Evolutionary conservation across 2,888 invertebrate genomes (phyloP), one percentile per base, ranked within the genome.

Genomic region (Xestoiulus laeticollis): DNA sequence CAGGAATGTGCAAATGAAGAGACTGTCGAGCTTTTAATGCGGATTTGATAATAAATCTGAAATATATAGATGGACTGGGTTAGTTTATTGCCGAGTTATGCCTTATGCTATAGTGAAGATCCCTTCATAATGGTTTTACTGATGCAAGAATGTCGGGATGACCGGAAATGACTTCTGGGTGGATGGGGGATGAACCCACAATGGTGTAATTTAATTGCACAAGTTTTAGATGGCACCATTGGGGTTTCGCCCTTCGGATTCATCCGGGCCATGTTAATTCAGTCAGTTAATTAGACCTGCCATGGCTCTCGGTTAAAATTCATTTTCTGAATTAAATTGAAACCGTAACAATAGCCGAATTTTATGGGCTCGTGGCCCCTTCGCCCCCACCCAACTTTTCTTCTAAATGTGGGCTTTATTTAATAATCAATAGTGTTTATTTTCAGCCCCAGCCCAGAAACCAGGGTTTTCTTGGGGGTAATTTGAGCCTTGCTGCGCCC

Each of bases 351-450:
- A 68, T 68, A 26, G 68, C 26, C 68, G 26, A 68, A 68, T 26
- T 68, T 68, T 68, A 68, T n/a, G 53, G 19, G 53, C 53, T 59
- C n/a, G 53, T 26, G 68, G 68, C 5, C 26, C 26, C 26, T 1
- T 26, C 68, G 26, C 68, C 68, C 68, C 4, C 22, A 26, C 22
- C n/a, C 2, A 68, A 26, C 10, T 68, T 68, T 68, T 68, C 26
- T 68, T 68, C 68, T 8, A 68, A 68, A 68, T 68, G 68, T 26
- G 68, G 22, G 26, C 68, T 68, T 68, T 68, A 68, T 68, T 68
- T 68, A 68, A 68, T 68, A 68, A 68, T 68, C 68, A 68, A 68
- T 68, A 68, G 68, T 68, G 68, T 68, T 68, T 68, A 68, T 68
- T 68, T 68, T 68, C 68, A 68, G 68, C 68, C 68, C 22, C 8